phyloP scores from a whole-genome alignment of 2,113 vertebrate genomes.

The Drymodes brunneopygia region DNA sequence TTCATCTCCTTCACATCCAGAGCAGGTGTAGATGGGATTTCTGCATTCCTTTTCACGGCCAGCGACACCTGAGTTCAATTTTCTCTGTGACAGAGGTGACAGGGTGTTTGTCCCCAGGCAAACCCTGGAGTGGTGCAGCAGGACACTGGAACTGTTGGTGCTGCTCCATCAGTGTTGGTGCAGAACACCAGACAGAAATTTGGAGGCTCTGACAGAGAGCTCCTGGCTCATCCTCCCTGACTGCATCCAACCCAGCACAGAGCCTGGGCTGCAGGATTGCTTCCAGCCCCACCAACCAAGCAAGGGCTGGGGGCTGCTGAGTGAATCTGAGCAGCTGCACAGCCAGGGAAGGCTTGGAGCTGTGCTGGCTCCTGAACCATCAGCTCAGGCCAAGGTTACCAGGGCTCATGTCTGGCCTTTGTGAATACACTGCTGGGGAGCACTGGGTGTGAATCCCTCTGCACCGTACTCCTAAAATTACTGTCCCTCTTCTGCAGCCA shows the following conservation, averaged over 20 bases:
- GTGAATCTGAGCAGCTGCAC: not conserved
- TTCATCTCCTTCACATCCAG: not conserved
- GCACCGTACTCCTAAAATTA: not conserved
- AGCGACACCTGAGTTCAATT: not conserved
- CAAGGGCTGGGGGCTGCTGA: accelerated
- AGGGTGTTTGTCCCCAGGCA: not conserved
- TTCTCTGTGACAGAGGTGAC: not conserved
- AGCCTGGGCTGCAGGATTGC: not conserved
- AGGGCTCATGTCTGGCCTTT: accelerated
- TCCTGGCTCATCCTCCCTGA: not conserved
- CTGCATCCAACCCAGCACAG: accelerated
- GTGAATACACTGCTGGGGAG: not conserved
- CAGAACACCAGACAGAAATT: not conserved
- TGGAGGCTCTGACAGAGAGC: not conserved
- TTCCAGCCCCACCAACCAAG: not conserved
- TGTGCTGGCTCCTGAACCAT: not conserved
- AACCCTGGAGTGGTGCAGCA: accelerated
- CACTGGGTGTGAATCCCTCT: not conserved
- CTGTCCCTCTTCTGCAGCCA: not conserved
- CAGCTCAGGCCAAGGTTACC: not conserved
- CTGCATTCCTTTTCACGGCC: not conserved
- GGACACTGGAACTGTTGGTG: not conserved
- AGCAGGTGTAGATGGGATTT: not conserved
- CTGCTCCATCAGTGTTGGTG: not conserved
- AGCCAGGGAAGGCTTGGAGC: not conserved